Evolutionary conservation across 1,140 invertebrate genomes (phyloP).

Genomic region (Agrilus planipennis): DNA sequence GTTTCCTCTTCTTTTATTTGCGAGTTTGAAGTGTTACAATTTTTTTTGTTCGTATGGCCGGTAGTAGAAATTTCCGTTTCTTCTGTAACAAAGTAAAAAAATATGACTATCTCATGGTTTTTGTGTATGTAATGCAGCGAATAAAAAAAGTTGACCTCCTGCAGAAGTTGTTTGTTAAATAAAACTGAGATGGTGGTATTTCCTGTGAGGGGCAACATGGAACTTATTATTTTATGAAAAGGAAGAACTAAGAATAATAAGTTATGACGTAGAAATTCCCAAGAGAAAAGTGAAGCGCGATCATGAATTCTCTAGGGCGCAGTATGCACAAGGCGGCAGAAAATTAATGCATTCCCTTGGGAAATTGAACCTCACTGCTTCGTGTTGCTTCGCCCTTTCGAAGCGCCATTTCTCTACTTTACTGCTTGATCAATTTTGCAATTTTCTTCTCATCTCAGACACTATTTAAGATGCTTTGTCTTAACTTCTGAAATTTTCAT

Average conservation of each 20-base stretch:
- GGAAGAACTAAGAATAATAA: slow-evolving; percentile 27
- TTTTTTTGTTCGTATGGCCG: no score
- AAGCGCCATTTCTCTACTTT: slow-evolving; percentile 18
- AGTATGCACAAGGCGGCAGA: slow-evolving; percentile 58
- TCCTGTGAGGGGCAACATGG: slow-evolving; percentile 17
- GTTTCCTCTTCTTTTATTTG: no score
- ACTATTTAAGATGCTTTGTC: no score
- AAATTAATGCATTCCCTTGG: slow-evolving; percentile 53
- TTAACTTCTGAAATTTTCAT: no score
- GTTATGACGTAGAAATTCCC: slow-evolving; percentile 27
- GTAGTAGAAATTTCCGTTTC: no score
- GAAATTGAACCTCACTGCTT: slow-evolving; percentile 43
- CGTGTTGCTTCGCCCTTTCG: slow-evolving; percentile 26
- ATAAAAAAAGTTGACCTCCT: no score
- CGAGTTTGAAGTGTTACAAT: no score
- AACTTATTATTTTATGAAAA: slow-evolving; percentile 23
- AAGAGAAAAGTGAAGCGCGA: slow-evolving; percentile 21
- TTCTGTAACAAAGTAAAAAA: no score
- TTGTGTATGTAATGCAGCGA: no score
- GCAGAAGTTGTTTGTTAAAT: no score
- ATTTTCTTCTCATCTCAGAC: slow-evolving; percentile 18
- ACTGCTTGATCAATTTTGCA: slow-evolving; percentile 21
- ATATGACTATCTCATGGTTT: no score
- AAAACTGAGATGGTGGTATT: no score
- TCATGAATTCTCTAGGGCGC: slow-evolving; percentile 40